Percentiles rank a stretch among this genome's conserved stretches.
These are phyloP conservation scores for Acanthosepion esculentum DNA, from an alignment of 2,888 invertebrate species.

Conservation along the genomic window DNA sequence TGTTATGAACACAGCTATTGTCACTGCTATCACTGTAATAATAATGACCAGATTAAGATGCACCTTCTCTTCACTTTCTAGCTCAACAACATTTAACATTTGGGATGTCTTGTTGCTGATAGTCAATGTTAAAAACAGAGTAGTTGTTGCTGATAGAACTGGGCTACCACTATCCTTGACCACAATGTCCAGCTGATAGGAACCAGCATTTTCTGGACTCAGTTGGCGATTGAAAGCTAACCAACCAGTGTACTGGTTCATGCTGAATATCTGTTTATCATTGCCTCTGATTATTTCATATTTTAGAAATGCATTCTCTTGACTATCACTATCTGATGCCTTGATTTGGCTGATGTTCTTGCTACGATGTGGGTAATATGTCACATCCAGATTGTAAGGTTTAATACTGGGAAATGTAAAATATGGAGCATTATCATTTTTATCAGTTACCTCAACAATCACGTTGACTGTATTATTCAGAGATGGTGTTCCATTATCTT, in stretches of 20 bases:
- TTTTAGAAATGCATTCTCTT: conserved; percentile 33
- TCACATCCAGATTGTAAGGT: conserved; percentile 33
- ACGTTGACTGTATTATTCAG: background rate
- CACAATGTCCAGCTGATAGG: conserved; percentile 6
- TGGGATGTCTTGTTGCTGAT: background rate
- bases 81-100: conserved; percentile 6
- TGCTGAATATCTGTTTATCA: background rate
- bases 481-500: conserved; percentile 9
- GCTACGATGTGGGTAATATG: background rate
- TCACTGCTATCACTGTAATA: background rate
- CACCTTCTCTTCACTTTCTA: background rate
- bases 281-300: conserved; percentile 33
- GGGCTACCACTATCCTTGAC: conserved; percentile 9
- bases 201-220: background rate
- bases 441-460: conserved; percentile 33
- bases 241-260: conserved; percentile 18
- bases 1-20: conserved; percentile 15
- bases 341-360: background rate
- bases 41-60: conserved; percentile 14
- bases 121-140: background rate
- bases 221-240: background rate
- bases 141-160: conserved; percentile 33
- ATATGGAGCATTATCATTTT: conserved; percentile 25
- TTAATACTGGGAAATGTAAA: conserved; percentile 33
- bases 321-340: background rate